Evolutionary conservation across 2,797 vertebrate species (phyloP), one percentile per base, ranked within the genome.

Genomic region (Lagocephalus sceleratus): DNA sequence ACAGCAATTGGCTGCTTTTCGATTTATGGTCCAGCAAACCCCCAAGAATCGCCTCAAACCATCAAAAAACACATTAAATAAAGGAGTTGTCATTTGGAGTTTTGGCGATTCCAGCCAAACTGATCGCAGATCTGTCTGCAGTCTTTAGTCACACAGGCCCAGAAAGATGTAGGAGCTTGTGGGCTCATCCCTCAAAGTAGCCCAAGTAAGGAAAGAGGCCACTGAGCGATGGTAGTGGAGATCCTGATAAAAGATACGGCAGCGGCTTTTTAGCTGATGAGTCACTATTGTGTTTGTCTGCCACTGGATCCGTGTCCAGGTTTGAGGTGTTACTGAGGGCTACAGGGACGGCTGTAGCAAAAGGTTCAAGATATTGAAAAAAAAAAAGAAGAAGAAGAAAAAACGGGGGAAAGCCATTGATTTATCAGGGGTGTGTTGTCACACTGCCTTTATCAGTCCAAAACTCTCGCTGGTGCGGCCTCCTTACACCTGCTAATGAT

Each of bases 221-320:
- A 57, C 63, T 74, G 76, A 85, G 61, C 72, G 82, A 83, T 73
- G 61, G 59, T n/a, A 75, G 82, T 81, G 44, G 57, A 81, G 84
- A 87, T 83, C 0, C 14, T 75, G 83, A 85, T 86, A 78, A 78
- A 61, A 85, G 81, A 86, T 83, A 78, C 42, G 40, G 53, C 26
- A 23, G 51, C 46, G 42, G 66, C 54, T 76, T 86, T 83, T 83
- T 76, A 73, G 81, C 79, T 74, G 82, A 84, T 85, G 79, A 85
- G 64, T 81, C 76, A 66, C 73, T 72, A 68, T 63, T 11, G 51
- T 62, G 40, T 63, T 65, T 55, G 6, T 26, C 67, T 60, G 73
- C 61, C 47, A n/a, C 58, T 61, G 60, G 64, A 76, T 78, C 42
- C 7, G 26, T 66, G 60, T 81, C 76, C 68, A 64, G 63, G 56